Evolutionary conservation across 2,888 invertebrate genomes (phyloP).

Genomic region (Agrotis puta): DNA sequence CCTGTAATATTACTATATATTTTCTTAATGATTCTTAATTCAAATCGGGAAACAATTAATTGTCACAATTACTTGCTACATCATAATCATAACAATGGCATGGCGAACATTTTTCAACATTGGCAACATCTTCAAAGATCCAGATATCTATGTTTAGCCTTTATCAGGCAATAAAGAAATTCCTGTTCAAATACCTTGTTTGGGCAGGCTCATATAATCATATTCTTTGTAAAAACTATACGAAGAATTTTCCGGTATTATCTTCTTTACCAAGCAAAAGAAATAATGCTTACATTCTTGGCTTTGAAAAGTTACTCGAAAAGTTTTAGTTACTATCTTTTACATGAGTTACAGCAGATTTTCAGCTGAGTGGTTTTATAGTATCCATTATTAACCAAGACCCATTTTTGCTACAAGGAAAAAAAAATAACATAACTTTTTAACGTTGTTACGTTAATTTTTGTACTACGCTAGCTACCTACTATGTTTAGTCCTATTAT

Average conservation of each 20-base stretch:
- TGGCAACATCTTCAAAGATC: background rate
- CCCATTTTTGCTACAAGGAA: too few relatives aligned
- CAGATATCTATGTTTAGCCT: background rate
- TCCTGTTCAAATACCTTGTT: slow-evolving; percentile 30
- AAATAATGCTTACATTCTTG: slow-evolving; percentile 23
- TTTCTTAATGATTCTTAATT: too few relatives aligned
- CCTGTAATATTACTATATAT: too few relatives aligned
- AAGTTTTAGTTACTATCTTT: background rate
- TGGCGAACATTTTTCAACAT: background rate
- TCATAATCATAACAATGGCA: too few relatives aligned
- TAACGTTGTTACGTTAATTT: too few relatives aligned
- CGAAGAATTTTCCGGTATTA: slow-evolving; percentile 35
- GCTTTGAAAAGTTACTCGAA: slow-evolving; percentile 13
- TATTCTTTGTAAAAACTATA: slow-evolving; percentile 46
- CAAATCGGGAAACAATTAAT: too few relatives aligned
- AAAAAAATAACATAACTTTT: too few relatives aligned
- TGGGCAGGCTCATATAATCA: slow-evolving; percentile 23
- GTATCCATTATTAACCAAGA: too few relatives aligned
- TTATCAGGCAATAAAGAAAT: slow-evolving; percentile 34
- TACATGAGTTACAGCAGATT: background rate
- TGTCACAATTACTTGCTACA: background rate
- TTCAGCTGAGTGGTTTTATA: background rate
- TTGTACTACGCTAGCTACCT: too few relatives aligned
- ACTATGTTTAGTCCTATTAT: too few relatives aligned
- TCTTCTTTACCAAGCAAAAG: slow-evolving; percentile 19